A percentile compares a stretch with the other conserved stretches of the same genome.
Conservation (phyloP, 2,888 invertebrate species). For the Endotricha flammealis region DNA sequence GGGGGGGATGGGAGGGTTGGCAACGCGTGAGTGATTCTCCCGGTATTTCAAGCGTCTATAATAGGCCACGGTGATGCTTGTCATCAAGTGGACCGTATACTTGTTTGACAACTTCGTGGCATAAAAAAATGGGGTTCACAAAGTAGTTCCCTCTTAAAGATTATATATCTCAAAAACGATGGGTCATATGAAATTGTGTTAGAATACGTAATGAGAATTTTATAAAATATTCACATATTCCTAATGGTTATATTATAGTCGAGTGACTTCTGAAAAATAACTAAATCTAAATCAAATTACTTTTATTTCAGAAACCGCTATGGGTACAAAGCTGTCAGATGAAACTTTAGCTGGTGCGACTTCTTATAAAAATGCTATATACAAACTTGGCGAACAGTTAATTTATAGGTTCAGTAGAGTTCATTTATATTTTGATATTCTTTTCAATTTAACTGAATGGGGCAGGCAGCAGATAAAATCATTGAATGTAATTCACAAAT, state of each 20-base stretch:
- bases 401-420: background rate
- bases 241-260: background rate
- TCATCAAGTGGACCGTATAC: too few relatives aligned
- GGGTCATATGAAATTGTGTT: too few relatives aligned
- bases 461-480: background rate
- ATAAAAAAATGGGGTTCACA: too few relatives aligned
- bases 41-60: too few relatives aligned
- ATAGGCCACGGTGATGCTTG: too few relatives aligned
- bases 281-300: background rate
- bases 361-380: constrained; percentile 73
- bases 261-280: background rate
- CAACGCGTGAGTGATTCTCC: too few relatives aligned
- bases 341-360: constrained; percentile 50
- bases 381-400: constrained; percentile 30
- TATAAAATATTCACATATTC: too few relatives aligned
- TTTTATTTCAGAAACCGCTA: constrained; percentile 71
- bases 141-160: too few relatives aligned
- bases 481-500: background rate
- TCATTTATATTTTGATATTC: background rate
- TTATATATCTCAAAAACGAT: too few relatives aligned
- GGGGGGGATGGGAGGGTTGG: too few relatives aligned
- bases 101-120: too few relatives aligned
- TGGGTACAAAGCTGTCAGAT: constrained; percentile 77
- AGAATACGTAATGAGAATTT: too few relatives aligned
- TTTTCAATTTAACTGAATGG: background rate